Evolutionary conservation across 2,888 invertebrate genomes (phyloP).

Genomic region (Macrophya annulata): DNA sequence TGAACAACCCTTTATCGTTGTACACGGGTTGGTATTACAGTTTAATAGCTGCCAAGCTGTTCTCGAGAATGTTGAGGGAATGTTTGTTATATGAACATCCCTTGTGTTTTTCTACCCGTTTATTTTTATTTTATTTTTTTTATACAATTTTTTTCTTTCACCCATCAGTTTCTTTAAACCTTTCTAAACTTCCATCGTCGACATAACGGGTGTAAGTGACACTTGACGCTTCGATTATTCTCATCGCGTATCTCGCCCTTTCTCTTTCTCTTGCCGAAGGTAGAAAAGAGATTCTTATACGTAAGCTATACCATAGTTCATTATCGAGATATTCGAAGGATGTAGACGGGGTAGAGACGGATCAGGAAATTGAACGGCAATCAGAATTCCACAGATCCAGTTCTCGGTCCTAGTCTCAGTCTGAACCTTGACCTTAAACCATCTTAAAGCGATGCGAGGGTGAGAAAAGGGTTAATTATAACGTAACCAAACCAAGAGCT

Average conservation of each 20-base stretch:
- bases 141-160: neutral
- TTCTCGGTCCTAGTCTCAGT: neutral
- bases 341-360: neutral
- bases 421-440: neutral
- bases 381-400: neutral
- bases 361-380: conserved; percentile 10
- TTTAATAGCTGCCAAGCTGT: conserved; percentile 20
- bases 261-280: neutral
- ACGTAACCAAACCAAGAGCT: conserved; percentile 3
- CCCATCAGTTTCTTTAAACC: neutral
- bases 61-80: neutral
- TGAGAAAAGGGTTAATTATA: neutral
- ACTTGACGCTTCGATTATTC: conserved; percentile 15
- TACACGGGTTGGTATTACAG: conserved; percentile 11
- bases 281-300: neutral
- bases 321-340: neutral
- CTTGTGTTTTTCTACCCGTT: neutral
- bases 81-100: neutral
- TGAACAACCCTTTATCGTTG: neutral
- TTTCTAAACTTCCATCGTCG: neutral
- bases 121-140: neutral
- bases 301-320: neutral
- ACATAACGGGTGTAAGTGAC: conserved; percentile 15
- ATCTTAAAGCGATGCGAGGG: neutral
- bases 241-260: neutral